Conservation (phyloP, 2,888 invertebrate species). For the Lasioglossum villosulum region DNA sequence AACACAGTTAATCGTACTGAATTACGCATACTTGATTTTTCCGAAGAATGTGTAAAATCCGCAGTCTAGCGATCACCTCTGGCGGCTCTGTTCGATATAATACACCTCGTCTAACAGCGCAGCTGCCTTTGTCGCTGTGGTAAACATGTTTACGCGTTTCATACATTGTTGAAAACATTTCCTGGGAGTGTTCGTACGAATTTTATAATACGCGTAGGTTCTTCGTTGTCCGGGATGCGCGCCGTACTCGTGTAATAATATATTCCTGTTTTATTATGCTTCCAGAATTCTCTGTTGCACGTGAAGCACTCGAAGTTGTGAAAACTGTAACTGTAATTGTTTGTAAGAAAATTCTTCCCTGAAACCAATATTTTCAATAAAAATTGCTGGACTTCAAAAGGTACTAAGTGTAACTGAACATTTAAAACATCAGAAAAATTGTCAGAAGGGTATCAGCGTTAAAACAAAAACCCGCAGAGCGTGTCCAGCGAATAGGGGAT, state of each 20-base stretch:
- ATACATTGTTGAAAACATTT: conserved; percentile 2
- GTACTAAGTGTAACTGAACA: too few species aligned
- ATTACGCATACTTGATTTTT: too few species aligned
- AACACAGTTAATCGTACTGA: too few species aligned
- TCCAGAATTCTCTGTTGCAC: not conserved
- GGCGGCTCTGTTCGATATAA: not conserved
- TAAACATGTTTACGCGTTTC: conserved; percentile 18
- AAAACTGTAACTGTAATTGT: too few species aligned
- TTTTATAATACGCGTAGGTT: not conserved
- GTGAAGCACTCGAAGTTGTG: too few species aligned
- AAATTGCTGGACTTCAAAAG: too few species aligned
- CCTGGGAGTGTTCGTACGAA: not conserved
- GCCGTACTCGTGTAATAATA: too few species aligned
- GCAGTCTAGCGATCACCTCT: too few species aligned
- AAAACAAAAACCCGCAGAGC: not conserved
- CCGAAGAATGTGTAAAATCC: too few species aligned
- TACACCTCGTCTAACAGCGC: not conserved
- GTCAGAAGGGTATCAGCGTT: not conserved
- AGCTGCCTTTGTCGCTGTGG: not conserved
- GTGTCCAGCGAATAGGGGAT: not conserved
- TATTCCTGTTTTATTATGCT: not conserved
- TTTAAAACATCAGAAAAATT: too few species aligned
- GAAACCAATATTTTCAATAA: too few species aligned
- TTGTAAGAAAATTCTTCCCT: too few species aligned
- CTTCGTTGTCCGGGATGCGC: not conserved